phyloP scores from a whole-genome alignment of 2,888 invertebrate species.

The Scaptomyza tumidula region DNA sequence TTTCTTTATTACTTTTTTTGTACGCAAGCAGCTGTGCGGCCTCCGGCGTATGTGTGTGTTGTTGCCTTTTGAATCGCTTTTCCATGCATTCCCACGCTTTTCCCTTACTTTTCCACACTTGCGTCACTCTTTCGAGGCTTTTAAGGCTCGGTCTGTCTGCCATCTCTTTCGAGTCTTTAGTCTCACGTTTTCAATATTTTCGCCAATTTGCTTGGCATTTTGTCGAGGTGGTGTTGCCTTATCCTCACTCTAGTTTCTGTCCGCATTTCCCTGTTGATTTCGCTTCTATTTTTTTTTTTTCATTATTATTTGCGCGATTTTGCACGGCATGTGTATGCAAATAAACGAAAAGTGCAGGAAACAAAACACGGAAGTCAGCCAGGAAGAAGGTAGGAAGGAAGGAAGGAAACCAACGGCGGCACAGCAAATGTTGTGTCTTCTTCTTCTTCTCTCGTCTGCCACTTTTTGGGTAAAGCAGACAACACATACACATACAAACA shows the following conservation, averaged over 20 bases:
- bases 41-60: constrained; percentile 42
- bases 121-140: constrained; percentile 22
- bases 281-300: constrained; percentile 27
- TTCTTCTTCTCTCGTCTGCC: constrained; percentile 10
- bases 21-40: constrained; percentile 21
- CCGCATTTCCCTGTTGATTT: constrained; percentile 56
- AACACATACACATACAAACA: constrained; percentile 10
- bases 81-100: constrained; percentile 21
- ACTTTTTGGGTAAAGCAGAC: constrained; percentile 9
- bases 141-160: constrained; percentile 23
- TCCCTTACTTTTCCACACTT: constrained; percentile 16
- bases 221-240: not conserved
- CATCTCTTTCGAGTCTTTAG: constrained; percentile 5
- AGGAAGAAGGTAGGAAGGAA: constrained; percentile 69
- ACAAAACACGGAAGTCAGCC: constrained; percentile 75
- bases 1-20: constrained; percentile 73
- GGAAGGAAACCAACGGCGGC: constrained; percentile 70
- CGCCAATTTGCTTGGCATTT: constrained; percentile 71
- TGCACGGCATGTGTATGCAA: constrained; percentile 76
- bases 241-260: not conserved
- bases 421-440: constrained; percentile 56
- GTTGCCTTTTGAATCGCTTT: constrained; percentile 6
- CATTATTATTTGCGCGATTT: constrained; percentile 79
- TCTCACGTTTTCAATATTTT: constrained; percentile 71
- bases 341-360: constrained; percentile 79